Evolutionary conservation across 37 sponge, comb jelly and placozoan genomes (phyloP), one percentile per base, ranked within the genome.

Genomic region (Axinella damicornis): DNA sequence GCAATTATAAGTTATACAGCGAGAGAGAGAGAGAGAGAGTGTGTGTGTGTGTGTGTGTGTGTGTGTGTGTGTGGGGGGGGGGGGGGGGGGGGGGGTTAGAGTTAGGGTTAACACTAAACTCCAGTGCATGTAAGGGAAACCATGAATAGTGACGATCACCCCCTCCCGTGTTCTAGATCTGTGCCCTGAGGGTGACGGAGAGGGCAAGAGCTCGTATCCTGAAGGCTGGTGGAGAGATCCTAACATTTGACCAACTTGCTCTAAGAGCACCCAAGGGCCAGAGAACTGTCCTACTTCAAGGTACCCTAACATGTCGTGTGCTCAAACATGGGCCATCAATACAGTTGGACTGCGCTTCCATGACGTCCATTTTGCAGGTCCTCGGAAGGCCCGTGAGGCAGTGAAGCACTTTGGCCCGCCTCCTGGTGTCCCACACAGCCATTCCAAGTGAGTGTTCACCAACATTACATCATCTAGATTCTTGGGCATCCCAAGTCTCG

Each of bases 161-260:
- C 16, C 12, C 4, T 16, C 40, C 38, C 30, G 71, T 41, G 0
- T 28, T 20, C 15, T 25, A 86, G 89, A 55, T 95, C 18, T 98
- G 98, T 89, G 95, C 97, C 31, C 82, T 99, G 67, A 79, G 91
- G 9, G 63, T 99, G 25, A 97, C 99, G 0, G 99, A 94, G 69
- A 88, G 94, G 34, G 99, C 99, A n/a, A 70, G 97, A 30, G 94
- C 91, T 27, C 70, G 99, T 33, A 95, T 99, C 57, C 61, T 95
- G 40, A 97, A 99, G 88, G 90, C 96, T 52, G 99, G 99, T 53
- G 99, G 99, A 2, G 97, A 93, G 74, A 25, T 92, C 61, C 40
- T 99, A n/a, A 97, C 99, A 20, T 99, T 99, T 71, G 99, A 99
- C 81, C 99, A 99, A 81, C 94, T 99, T 56, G 99, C 99, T 0